Conservation (phyloP, 1,140 invertebrate genomes). For the Oscheius sp. region DNA sequence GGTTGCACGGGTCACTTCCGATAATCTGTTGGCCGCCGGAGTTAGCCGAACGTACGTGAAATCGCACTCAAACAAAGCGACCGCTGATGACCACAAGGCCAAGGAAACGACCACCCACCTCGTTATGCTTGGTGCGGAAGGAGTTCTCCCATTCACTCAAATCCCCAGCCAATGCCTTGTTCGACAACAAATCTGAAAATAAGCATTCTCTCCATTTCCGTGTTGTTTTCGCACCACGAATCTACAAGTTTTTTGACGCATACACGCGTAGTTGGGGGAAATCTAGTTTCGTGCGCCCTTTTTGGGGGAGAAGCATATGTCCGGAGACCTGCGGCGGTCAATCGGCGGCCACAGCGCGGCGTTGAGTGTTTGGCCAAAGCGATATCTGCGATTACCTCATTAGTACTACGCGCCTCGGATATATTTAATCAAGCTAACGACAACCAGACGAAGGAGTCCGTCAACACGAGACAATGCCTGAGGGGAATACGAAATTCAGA, state of each 20-base stretch:
- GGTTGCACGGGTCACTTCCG: slow-evolving; percentile 18
- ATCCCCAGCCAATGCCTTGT: slow-evolving; percentile 19
- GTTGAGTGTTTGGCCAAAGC: slow-evolving; percentile 6
- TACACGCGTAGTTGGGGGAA: too few species aligned
- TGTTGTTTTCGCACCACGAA: neutral
- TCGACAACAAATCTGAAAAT: slow-evolving; percentile 20
- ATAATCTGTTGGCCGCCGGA: slow-evolving; percentile 10
- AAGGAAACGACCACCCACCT: slow-evolving; percentile 11
- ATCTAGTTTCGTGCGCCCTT: too few species aligned
- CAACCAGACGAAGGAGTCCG: neutral
- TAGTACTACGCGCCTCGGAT: neutral
- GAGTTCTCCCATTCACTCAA: slow-evolving; percentile 19
- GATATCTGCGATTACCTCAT: slow-evolving; percentile 11
- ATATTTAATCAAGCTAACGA: neutral
- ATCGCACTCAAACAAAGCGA: slow-evolving; percentile 3
- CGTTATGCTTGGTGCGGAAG: slow-evolving; percentile 19
- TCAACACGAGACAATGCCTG: too few species aligned
- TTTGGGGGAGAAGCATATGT: neutral
- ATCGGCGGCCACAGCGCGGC: neutral
- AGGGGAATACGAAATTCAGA: too few species aligned
- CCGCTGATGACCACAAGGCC: neutral
- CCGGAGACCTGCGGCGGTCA: neutral
- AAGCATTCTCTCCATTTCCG: neutral
- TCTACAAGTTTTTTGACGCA: neutral
- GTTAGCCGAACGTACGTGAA: slow-evolving; percentile 13